Conservation (phyloP, 2,113 vertebrate genomes). For the Opisthocomus hoazin region DNA sequence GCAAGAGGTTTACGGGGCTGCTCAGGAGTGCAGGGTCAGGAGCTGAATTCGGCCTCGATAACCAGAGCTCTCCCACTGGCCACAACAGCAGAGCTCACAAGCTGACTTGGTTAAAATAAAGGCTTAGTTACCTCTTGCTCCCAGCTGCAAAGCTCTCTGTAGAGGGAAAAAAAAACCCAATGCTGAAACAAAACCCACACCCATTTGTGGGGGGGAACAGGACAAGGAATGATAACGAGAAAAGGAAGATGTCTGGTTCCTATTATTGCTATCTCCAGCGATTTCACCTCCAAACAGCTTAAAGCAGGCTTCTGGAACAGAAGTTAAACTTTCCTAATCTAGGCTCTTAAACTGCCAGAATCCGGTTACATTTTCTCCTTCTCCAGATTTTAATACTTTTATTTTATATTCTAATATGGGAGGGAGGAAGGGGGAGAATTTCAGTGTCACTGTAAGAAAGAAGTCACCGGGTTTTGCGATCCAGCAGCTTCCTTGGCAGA, state of each 20-base stretch:
- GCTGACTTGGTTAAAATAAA: not conserved
- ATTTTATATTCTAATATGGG: slow-evolving; percentile 46
- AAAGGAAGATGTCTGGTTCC: slow-evolving; percentile 10
- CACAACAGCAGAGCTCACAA: not conserved
- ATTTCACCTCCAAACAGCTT: slow-evolving; percentile 23
- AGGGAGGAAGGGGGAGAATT: not conserved
- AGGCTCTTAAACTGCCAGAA: slow-evolving; percentile 2
- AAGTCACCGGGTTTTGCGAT: slow-evolving; percentile 76
- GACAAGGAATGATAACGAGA: not conserved
- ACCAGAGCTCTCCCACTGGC: not conserved
- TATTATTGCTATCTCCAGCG: slow-evolving; percentile 14
- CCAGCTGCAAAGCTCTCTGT: not conserved
- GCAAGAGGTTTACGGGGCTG: not conserved
- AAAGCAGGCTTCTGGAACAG: not conserved
- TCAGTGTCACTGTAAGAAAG: slow-evolving; percentile 68
- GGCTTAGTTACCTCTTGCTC: not conserved
- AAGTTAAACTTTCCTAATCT: slow-evolving; percentile 26
- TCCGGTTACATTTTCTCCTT: not conserved
- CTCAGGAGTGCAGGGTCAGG: not conserved
- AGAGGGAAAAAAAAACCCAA: not conserved
- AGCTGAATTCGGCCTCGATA: not conserved
- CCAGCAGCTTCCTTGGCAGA: slow-evolving; percentile 81
- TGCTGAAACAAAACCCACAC: not conserved
- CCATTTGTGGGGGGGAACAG: not conserved
- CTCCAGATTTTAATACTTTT: slow-evolving; percentile 51